phyloP scores from a whole-genome alignment of 2,113 vertebrate species.

The Pavo muticus region DNA sequence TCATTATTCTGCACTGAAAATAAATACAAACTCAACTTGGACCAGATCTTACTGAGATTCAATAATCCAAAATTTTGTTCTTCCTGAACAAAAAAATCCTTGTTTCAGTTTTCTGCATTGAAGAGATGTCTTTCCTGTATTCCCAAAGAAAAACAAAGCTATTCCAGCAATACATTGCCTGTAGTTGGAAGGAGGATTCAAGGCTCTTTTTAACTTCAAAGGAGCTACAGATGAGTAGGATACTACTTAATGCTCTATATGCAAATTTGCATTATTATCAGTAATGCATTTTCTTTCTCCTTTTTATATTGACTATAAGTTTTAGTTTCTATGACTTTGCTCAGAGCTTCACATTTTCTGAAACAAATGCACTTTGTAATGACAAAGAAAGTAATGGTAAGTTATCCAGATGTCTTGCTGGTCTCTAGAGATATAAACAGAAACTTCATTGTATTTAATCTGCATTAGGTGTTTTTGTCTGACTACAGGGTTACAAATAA shows the following conservation, averaged over 20 bases:
- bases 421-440: conserved; percentile 18
- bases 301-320: not conserved
- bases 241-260: not conserved
- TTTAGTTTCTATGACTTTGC: not conserved
- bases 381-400: not conserved
- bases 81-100: not conserved
- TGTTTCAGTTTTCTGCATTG: not conserved
- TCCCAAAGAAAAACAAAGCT: not conserved
- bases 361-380: not conserved
- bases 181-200: not conserved
- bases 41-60: not conserved
- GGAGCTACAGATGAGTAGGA: not conserved
- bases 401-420: not conserved
- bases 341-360: not conserved
- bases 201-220: not conserved
- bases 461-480: conserved; percentile 6
- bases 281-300: not conserved
- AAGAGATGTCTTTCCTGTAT: not conserved
- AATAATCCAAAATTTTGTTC: not conserved
- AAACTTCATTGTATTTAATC: conserved; percentile 32
- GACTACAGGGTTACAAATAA: conserved; percentile 19
- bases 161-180: not conserved
- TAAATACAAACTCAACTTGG: not conserved
- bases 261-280: not conserved
- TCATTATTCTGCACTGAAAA: not conserved